Percentiles rank a stretch among this genome's conserved stretches.
Conservation (phyloP, 2,797 vertebrate genomes). For the Schizopygopsis pylzovi region DNA sequence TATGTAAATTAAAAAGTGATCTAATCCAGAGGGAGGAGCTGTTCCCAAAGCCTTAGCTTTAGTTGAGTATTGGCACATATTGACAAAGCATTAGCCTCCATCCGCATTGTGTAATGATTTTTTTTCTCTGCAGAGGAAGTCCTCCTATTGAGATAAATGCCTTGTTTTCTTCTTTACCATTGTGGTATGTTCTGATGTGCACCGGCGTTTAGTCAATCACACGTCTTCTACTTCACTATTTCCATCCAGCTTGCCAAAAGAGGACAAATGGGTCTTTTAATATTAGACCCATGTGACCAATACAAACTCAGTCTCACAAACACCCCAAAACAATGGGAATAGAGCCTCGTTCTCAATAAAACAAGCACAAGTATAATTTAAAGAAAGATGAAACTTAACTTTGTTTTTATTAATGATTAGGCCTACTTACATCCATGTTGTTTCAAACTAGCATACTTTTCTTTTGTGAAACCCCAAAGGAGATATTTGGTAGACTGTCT, state of each 20-base stretch:
- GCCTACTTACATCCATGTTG: background rate
- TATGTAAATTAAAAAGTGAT: conserved; percentile 46
- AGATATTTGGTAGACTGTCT: background rate
- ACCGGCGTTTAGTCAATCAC: conserved; percentile 59
- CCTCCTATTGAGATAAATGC: conserved; percentile 60
- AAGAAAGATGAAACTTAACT: background rate
- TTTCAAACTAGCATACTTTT: background rate
- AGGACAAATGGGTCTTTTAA: conserved; percentile 51
- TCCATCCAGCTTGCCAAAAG: conserved; percentile 54
- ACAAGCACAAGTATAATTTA: background rate
- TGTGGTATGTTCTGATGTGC: conserved; percentile 58
- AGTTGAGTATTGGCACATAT: conserved; percentile 43
- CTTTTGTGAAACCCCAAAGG: background rate
- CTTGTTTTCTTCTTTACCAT: conserved; percentile 55
- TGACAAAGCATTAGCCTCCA: conserved; percentile 49
- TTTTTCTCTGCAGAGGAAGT: conserved; percentile 49
- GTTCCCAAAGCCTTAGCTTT: conserved; percentile 32
- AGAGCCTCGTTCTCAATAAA: background rate
- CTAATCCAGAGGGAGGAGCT: conserved; percentile 37
- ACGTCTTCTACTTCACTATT: conserved; percentile 56
- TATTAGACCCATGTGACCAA: conserved; percentile 23
- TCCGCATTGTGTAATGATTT: conserved; percentile 52
- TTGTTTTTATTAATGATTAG: background rate
- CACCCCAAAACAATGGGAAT: background rate
- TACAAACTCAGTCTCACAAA: conserved; percentile 19